phyloP scores from a whole-genome alignment of 2,113 vertebrate species.

The Sclerurus mexicanus region DNA sequence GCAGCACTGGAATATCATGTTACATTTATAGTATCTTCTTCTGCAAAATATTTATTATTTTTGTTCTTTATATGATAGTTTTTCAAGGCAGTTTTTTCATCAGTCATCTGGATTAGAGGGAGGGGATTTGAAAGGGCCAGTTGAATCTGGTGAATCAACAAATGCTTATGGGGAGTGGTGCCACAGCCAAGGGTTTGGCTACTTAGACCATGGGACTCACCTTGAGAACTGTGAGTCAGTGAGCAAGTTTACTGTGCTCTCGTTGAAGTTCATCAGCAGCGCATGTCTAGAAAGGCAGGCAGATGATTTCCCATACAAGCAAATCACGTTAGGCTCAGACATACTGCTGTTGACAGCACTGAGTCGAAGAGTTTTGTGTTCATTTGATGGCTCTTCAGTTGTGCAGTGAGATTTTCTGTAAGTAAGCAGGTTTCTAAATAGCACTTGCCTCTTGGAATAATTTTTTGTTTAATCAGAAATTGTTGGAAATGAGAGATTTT shows the following conservation, averaged over 20 bases:
- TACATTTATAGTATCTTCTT: not conserved
- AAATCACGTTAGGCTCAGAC: not conserved
- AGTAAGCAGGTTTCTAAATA: not conserved
- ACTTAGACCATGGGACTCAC: fast-evolving
- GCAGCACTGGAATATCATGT: not conserved
- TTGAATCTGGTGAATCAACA: not conserved
- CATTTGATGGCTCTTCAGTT: not conserved
- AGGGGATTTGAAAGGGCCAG: not conserved
- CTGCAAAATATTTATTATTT: not conserved
- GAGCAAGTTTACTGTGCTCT: not conserved
- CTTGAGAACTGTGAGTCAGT: not conserved
- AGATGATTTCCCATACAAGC: not conserved
- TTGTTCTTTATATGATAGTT: not conserved
- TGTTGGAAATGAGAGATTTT: not conserved
- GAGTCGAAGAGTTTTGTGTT: not conserved
- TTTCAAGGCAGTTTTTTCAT: not conserved
- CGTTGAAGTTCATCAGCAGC: not conserved
- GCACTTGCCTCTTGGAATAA: not conserved
- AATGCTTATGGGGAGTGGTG: not conserved
- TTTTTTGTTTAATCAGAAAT: not conserved
- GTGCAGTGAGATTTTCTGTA: not conserved
- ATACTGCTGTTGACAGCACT: not conserved
- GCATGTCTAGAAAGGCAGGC: not conserved
- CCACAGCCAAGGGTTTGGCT: not conserved
- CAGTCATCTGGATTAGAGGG: not conserved